Evolutionary conservation across 2,888 invertebrate species (phyloP).

Genomic region (Callimorpha dominula): DNA sequence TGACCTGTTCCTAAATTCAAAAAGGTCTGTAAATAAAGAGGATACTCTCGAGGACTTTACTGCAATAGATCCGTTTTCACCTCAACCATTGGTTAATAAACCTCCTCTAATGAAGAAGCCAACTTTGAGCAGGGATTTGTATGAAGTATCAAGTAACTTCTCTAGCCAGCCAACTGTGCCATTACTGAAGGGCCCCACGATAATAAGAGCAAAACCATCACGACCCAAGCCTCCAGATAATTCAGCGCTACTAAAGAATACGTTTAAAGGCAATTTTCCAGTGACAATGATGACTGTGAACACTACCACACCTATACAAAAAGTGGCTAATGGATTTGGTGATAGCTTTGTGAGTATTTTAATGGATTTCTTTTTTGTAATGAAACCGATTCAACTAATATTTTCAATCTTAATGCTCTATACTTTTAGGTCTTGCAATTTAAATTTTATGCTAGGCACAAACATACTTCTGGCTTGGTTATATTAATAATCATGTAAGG

Average conservation of each 20-base stretch:
- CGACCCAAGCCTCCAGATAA: constrained; percentile 86
- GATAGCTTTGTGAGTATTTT: constrained; percentile 76
- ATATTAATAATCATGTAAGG: no score
- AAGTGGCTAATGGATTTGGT: constrained; percentile 71
- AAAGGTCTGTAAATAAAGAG: constrained; percentile 70
- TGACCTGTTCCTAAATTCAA: constrained; percentile 87
- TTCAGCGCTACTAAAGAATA: constrained; percentile 74
- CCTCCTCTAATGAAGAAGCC: constrained; percentile 82
- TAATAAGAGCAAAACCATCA: constrained; percentile 89
- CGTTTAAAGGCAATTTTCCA: constrained; percentile 70
- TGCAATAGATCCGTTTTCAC: constrained; percentile 86
- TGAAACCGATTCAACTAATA: not conserved
- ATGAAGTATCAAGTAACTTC: constrained; percentile 85
- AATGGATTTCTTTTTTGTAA: constrained; percentile 25
- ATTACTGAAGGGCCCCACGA: constrained; percentile 89
- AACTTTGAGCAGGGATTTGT: constrained; percentile 88
- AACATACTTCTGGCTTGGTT: not conserved
- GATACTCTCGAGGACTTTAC: constrained; percentile 85
- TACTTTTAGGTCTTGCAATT: not conserved
- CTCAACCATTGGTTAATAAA: constrained; percentile 68
- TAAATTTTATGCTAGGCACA: not conserved
- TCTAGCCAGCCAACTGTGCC: constrained; percentile 74
- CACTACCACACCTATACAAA: constrained; percentile 78
- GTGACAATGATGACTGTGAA: constrained; percentile 76
- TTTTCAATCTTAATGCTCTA: not conserved